Percentiles rank a stretch among this genome's conserved stretches.
Evolutionary conservation across 2,888 invertebrate species (phyloP).

Genomic region (Heliconius charithonia): DNA sequence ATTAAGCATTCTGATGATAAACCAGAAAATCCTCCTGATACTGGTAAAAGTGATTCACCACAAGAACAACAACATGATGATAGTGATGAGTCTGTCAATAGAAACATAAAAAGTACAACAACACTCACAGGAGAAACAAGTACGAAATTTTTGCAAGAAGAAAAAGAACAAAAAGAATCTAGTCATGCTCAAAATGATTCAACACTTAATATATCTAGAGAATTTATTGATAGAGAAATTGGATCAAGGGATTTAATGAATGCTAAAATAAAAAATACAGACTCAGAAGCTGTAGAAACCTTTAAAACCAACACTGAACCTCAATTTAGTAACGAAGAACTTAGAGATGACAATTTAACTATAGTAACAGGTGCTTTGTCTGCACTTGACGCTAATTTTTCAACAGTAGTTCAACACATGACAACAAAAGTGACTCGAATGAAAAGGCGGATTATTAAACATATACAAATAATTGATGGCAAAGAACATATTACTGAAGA

Average conservation of each 20-base stretch:
- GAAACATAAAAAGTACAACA: neutral
- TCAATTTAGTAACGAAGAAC: constrained; percentile 11
- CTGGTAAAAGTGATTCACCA: constrained; percentile 37
- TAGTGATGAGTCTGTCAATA: constrained; percentile 36
- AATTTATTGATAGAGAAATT: constrained; percentile 64
- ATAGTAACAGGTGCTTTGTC: constrained; percentile 24
- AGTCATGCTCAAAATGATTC: constrained; percentile 46
- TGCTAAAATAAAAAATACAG: neutral
- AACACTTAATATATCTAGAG: constrained; percentile 56
- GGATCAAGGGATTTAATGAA: constrained; percentile 34
- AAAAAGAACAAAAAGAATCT: constrained; percentile 19
- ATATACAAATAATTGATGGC: constrained; percentile 86
- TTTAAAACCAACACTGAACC: neutral
- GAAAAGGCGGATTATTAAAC: constrained; percentile 65
- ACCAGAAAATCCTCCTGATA: constrained; percentile 48
- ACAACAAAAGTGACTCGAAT: constrained; percentile 84
- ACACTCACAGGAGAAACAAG: constrained; percentile 6
- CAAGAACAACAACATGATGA: constrained; percentile 22
- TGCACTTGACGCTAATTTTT: constrained; percentile 58
- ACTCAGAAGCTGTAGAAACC: neutral
- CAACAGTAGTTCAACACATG: constrained; percentile 90
- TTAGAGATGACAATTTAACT: constrained; percentile 1
- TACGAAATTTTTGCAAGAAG: neutral
- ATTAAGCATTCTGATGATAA: constrained; percentile 58
- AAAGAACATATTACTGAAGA: constrained; percentile 81